These are phyloP conservation scores for Ferrisia virgata DNA, from an alignment of 2,888 invertebrate species.

Conservation along the genomic window DNA sequence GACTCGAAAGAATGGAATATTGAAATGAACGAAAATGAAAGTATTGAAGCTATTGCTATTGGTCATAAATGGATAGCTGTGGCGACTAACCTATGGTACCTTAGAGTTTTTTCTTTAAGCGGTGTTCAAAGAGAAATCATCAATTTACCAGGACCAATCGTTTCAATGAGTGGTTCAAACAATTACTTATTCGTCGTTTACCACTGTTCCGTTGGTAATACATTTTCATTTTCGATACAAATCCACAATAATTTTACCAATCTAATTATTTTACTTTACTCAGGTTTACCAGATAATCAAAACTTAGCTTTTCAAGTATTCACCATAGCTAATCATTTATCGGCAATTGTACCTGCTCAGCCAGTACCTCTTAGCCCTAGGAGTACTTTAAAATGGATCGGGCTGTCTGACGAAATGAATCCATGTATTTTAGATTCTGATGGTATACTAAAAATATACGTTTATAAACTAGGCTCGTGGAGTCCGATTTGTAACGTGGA, in stretches of 20 bases:
- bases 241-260: slow-evolving; percentile 3
- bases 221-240: neutral
- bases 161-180: slow-evolving; percentile 64
- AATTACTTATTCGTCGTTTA: slow-evolving; percentile 65
- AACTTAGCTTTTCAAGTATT: slow-evolving; percentile 56
- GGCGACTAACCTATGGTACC: slow-evolving; percentile 69
- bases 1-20: slow-evolving; percentile 79
- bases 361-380: slow-evolving; percentile 66
- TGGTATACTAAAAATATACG: slow-evolving; percentile 69
- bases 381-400: slow-evolving; percentile 71
- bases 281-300: slow-evolving; percentile 53
- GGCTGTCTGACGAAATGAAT: slow-evolving; percentile 76
- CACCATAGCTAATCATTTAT: slow-evolving; percentile 47
- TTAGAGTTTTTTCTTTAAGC: slow-evolving; percentile 79
- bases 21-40: slow-evolving; percentile 74
- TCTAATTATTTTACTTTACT: slow-evolving; percentile 49
- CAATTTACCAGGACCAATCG: slow-evolving; percentile 69
- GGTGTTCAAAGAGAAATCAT: slow-evolving; percentile 82
- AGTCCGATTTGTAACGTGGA: slow-evolving; percentile 74
- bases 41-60: slow-evolving; percentile 65
- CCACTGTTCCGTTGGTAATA: slow-evolving; percentile 60
- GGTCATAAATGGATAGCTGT: slow-evolving; percentile 73
- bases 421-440: slow-evolving; percentile 73
- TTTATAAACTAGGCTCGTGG: slow-evolving; percentile 65
- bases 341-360: slow-evolving; percentile 48